These are phyloP conservation scores for Nasonia vitripennis DNA, from an alignment of 1,140 invertebrate genomes.

Conservation along the genomic window DNA sequence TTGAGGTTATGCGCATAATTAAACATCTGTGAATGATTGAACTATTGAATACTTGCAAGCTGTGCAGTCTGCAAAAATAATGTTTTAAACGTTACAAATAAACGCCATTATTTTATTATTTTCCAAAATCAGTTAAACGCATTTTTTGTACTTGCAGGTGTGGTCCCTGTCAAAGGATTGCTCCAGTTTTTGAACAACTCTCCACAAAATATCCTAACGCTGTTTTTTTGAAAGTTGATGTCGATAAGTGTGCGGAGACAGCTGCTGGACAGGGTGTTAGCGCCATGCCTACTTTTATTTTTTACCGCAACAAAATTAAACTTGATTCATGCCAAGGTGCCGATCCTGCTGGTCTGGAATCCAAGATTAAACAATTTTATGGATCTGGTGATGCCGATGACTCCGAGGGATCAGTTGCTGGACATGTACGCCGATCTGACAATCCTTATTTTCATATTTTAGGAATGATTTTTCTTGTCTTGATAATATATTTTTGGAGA, in stretches of 20 bases:
- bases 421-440: constrained; percentile 81
- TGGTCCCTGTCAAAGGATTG: constrained; percentile 95
- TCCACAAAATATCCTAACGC: constrained; percentile 90
- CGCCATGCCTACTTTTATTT: constrained; percentile 98
- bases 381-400: constrained; percentile 81
- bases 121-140: constrained; percentile 3
- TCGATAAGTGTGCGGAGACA: constrained; percentile 91
- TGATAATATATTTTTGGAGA: constrained; percentile 68
- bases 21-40: background rate
- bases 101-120: constrained; percentile 35
- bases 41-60: background rate
- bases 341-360: constrained; percentile 86
- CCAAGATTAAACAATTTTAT: constrained; percentile 93
- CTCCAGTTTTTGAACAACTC: constrained; percentile 91
- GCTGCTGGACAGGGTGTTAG: constrained; percentile 90
- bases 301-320: constrained; percentile 90
- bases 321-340: constrained; percentile 90
- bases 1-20: constrained; percentile 34
- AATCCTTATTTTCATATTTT: constrained; percentile 67
- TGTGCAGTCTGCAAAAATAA: background rate
- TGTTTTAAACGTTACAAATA: background rate
- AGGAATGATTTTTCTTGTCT: constrained; percentile 65
- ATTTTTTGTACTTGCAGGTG: constrained; percentile 81
- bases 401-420: constrained; percentile 80
- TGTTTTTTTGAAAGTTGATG: constrained; percentile 96